phyloP scores from a whole-genome alignment of 1,140 invertebrate genomes.

The Proales similis region DNA sequence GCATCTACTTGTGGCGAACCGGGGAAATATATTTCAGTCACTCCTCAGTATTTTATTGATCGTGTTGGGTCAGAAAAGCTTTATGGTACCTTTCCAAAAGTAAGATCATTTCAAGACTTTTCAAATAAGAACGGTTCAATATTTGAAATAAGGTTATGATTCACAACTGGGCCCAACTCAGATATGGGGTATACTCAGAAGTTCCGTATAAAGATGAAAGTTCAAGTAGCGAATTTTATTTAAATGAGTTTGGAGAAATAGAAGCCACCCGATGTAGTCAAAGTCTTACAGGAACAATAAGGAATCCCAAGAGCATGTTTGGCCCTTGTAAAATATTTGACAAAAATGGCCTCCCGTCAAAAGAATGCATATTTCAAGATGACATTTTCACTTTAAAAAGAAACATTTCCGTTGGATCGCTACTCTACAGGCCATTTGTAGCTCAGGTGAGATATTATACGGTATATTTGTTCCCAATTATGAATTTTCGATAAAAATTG shows the following conservation, averaged over 20 bases:
- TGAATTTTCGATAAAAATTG: too few species aligned
- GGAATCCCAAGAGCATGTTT: not conserved
- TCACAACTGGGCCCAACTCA: conserved; percentile 27
- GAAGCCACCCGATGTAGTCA: conserved; percentile 22
- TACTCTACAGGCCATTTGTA: not conserved
- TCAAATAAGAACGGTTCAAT: not conserved
- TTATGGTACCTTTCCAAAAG: conserved; percentile 3
- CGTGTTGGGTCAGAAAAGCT: not conserved
- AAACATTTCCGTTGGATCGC: not conserved
- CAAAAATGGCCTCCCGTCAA: conserved; percentile 2
- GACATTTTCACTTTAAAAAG: too few species aligned
- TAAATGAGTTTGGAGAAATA: conserved; percentile 31
- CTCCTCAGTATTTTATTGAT: conserved; percentile 21
- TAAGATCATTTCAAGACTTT: not conserved
- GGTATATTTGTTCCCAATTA: too few species aligned
- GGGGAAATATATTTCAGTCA: not conserved
- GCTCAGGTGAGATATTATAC: not conserved
- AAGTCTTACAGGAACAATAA: conserved; percentile 15
- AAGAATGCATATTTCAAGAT: conserved; percentile 15
- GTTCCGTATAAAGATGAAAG: conserved; percentile 6
- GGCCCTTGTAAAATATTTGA: conserved; percentile 3
- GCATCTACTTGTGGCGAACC: conserved; percentile 15
- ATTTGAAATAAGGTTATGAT: not conserved
- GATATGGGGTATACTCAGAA: conserved; percentile 20
- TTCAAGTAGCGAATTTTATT: conserved; percentile 32